A percentile compares a stretch with the other conserved stretches of the same genome.
Evolutionary conservation across 2,797 vertebrate genomes (phyloP).

Genomic region (Helicolenus hilgendorfi): DNA sequence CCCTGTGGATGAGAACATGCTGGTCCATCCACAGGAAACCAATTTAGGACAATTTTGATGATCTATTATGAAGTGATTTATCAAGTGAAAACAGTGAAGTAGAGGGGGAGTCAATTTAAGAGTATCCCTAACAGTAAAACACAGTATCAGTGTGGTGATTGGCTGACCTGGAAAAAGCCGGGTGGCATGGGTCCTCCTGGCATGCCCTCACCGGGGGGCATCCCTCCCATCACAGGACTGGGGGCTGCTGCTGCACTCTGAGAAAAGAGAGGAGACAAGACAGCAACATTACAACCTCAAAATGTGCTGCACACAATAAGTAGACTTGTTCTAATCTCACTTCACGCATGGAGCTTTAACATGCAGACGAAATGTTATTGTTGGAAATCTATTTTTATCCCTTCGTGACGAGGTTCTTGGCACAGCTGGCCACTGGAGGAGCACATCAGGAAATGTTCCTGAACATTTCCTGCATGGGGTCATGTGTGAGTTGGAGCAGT

Average conservation of each 20-base stretch:
- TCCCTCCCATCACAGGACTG: slow-evolving; percentile 99
- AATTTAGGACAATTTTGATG: background rate
- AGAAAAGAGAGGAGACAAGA: slow-evolving; percentile 7
- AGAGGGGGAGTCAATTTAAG: background rate
- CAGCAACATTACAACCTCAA: background rate
- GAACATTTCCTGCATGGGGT: background rate
- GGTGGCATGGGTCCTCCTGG: slow-evolving; percentile 98
- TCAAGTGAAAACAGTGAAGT: background rate
- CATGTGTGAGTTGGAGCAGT: background rate
- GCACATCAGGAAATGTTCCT: background rate
- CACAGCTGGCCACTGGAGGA: background rate
- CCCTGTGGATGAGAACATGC: no score
- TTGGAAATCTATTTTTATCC: background rate
- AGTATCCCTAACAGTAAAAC: background rate
- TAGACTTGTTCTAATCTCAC: background rate
- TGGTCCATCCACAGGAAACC: background rate
- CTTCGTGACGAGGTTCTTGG: background rate
- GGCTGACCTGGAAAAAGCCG: slow-evolving; percentile 97
- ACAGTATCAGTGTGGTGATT: background rate
- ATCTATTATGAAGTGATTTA: background rate
- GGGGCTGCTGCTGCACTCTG: slow-evolving; percentile 99
- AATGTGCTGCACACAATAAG: background rate
- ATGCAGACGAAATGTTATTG: background rate
- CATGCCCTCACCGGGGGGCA: slow-evolving; percentile 98
- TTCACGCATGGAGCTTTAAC: background rate